A percentile compares a stretch with the other conserved stretches of the same genome.
These are phyloP conservation scores for Trachelipus rathkii DNA, from an alignment of 1,140 invertebrate species.

Conservation along the genomic window DNA sequence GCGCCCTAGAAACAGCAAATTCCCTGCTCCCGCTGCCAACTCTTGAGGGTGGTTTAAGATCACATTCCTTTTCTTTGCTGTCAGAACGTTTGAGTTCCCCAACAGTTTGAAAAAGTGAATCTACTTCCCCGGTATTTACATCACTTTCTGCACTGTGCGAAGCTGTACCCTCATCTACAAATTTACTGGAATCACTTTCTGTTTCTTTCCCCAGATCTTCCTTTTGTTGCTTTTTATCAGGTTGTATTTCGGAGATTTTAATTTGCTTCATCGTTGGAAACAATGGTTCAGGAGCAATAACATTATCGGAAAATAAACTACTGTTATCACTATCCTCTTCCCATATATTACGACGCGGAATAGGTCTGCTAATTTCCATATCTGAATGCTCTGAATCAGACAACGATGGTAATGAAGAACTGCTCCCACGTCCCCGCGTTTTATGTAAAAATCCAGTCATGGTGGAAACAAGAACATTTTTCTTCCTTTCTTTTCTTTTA, in stretches of 20 bases:
- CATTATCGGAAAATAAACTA: conserved; percentile 34
- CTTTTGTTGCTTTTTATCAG: conserved; percentile 3
- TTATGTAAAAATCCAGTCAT: conserved; percentile 74
- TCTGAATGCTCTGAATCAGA: conserved; percentile 75
- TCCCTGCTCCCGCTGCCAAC: conserved; percentile 66
- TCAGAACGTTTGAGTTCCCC: conserved; percentile 43
- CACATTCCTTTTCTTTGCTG: conserved; percentile 40
- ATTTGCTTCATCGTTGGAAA: conserved; percentile 36
- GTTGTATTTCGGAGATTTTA: conserved; percentile 18
- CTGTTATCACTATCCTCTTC: conserved; percentile 38
- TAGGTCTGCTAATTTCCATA: conserved; percentile 55
- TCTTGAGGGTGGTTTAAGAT: conserved; percentile 33
- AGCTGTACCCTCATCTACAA: conserved; percentile 31
- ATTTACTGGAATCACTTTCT: conserved; percentile 28
- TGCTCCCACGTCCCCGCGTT: conserved; percentile 45
- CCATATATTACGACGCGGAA: conserved; percentile 33
- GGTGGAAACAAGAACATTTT: conserved; percentile 69
- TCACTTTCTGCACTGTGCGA: not conserved
- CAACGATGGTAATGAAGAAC: conserved; percentile 56
- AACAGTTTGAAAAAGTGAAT: conserved; percentile 38
- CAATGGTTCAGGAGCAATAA: conserved; percentile 25
- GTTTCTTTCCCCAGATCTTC: conserved; percentile 11
- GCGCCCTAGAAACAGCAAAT: conserved; percentile 74
- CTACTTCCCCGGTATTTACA: conserved; percentile 24
- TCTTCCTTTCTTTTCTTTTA: conserved; percentile 54